Conservation (phyloP, 2,888 invertebrate species). For the Hoplodrina ambigua region DNA sequence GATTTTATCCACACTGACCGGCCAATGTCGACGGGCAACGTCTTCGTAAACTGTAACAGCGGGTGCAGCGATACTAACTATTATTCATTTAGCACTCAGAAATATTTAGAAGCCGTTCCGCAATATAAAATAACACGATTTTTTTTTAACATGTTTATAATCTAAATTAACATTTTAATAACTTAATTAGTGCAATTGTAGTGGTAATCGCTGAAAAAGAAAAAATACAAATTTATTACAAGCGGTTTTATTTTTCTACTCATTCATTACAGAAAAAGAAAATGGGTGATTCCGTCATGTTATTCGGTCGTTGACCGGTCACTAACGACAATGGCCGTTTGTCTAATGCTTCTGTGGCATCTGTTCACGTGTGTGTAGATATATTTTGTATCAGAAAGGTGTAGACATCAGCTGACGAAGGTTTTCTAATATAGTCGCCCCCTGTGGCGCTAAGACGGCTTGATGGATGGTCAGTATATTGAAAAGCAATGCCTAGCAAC, state of each 20-base stretch:
- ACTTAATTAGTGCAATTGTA: slow-evolving; percentile 55
- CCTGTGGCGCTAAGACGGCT: slow-evolving; percentile 84
- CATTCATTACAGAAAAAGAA: slow-evolving; percentile 20
- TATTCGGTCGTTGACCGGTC: slow-evolving; percentile 52
- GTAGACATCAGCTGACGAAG: slow-evolving; percentile 79
- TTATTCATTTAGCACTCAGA: slow-evolving; percentile 39
- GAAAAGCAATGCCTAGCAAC: slow-evolving; percentile 86
- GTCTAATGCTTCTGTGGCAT: slow-evolving; percentile 50
- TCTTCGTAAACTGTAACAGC: slow-evolving; percentile 11
- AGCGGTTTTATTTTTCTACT: slow-evolving; percentile 25
- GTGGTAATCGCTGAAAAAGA: slow-evolving; percentile 32
- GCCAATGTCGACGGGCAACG: slow-evolving; percentile 10
- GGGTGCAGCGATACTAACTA: slow-evolving; percentile 27
- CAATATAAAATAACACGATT: slow-evolving; percentile 20
- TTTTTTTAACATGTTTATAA: slow-evolving; percentile 11
- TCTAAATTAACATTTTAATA: slow-evolving; percentile 54
- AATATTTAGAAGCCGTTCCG: slow-evolving; percentile 27
- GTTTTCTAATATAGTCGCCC: slow-evolving; percentile 89
- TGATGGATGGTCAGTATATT: slow-evolving; percentile 89
- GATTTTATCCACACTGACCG: slow-evolving; percentile 40
- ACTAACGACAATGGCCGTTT: slow-evolving; percentile 38
- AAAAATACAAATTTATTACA: slow-evolving; percentile 10
- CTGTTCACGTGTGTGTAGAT: slow-evolving; percentile 40
- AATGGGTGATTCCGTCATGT: slow-evolving; percentile 15
- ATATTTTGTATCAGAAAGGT: slow-evolving; percentile 60